A percentile compares a stretch with the other conserved stretches of the same genome.
Evolutionary conservation across 2,888 invertebrate species (phyloP).

Genomic region (Drosophila ustulata): DNA sequence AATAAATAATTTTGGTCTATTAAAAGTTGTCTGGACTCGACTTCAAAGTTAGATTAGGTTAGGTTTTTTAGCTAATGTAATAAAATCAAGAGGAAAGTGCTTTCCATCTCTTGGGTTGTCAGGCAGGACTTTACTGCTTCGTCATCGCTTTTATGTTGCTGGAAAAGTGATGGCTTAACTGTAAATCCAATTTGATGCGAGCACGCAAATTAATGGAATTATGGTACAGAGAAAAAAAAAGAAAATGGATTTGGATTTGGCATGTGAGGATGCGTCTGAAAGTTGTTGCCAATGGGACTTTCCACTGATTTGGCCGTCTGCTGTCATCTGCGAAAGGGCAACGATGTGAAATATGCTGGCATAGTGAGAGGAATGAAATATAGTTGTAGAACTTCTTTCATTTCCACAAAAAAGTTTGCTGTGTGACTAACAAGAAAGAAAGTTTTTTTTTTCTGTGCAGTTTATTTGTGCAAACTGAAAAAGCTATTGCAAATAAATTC

Average conservation of each 20-base stretch:
- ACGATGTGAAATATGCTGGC: slow-evolving; percentile 6
- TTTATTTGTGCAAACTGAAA: background rate
- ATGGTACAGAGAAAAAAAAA: slow-evolving; percentile 37
- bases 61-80: background rate
- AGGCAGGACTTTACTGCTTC: slow-evolving; percentile 24
- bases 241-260: slow-evolving; percentile 56
- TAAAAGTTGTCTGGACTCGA: background rate
- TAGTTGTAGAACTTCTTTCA: slow-evolving; percentile 77
- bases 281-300: slow-evolving; percentile 54
- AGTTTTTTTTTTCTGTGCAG: slow-evolving; percentile 10
- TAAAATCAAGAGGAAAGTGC: slow-evolving; percentile 5
- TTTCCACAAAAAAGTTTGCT: slow-evolving; percentile 70
- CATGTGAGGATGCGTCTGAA: slow-evolving; percentile 64
- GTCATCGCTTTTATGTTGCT: slow-evolving; percentile 17
- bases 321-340: slow-evolving; percentile 25
- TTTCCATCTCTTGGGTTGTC: slow-evolving; percentile 34
- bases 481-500: slow-evolving; percentile 58
- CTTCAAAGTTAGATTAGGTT: slow-evolving; percentile 2
- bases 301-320: slow-evolving; percentile 30
- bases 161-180: slow-evolving; percentile 46
- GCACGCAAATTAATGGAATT: slow-evolving; percentile 72
- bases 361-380: slow-evolving; percentile 42
- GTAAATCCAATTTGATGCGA: slow-evolving; percentile 62
- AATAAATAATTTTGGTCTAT: background rate
- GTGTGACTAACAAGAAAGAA: slow-evolving; percentile 60